A percentile compares a stretch with the other conserved stretches of the same genome.
phyloP scores from a whole-genome alignment of 2,888 invertebrate species.

The Platycnemis pennipes region DNA sequence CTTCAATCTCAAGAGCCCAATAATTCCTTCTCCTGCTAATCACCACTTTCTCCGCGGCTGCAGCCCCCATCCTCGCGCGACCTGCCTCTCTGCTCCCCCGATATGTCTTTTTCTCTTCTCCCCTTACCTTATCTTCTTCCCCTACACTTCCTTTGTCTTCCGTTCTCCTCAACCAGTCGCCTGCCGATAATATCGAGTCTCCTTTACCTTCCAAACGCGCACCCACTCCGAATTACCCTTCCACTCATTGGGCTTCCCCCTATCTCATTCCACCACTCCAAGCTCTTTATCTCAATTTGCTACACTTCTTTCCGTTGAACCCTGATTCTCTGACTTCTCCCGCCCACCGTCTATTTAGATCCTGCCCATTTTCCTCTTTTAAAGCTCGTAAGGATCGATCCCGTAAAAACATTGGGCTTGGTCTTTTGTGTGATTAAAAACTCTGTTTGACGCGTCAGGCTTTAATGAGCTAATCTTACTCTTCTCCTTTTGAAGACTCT shows the following conservation, averaged over 20 bases:
- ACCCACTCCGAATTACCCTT: neutral
- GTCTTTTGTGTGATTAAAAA: neutral
- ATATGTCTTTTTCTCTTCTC: neutral
- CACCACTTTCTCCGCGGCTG: neutral
- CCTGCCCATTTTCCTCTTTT: neutral
- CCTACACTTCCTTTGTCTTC: neutral
- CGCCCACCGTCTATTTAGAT: too few relatives aligned
- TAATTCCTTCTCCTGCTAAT: slow-evolving; percentile 22
- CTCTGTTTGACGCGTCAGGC: neutral
- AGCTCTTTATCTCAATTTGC: neutral
- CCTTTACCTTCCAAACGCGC: neutral
- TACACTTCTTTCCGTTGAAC: too few relatives aligned
- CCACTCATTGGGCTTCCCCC: neutral
- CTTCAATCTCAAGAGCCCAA: slow-evolving; percentile 21
- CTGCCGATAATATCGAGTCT: neutral
- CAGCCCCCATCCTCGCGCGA: neutral
- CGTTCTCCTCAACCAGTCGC: neutral
- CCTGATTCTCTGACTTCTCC: too few relatives aligned
- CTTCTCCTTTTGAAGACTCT: neutral
- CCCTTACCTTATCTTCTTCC: too few relatives aligned
- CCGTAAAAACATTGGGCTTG: neutral
- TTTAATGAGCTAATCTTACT: neutral
- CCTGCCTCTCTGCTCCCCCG: neutral
- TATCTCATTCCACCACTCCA: neutral
- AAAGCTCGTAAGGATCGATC: neutral